These are phyloP conservation scores for Sebastes variabilis DNA, from an alignment of 2,797 vertebrate species.

Conservation along the genomic window DNA sequence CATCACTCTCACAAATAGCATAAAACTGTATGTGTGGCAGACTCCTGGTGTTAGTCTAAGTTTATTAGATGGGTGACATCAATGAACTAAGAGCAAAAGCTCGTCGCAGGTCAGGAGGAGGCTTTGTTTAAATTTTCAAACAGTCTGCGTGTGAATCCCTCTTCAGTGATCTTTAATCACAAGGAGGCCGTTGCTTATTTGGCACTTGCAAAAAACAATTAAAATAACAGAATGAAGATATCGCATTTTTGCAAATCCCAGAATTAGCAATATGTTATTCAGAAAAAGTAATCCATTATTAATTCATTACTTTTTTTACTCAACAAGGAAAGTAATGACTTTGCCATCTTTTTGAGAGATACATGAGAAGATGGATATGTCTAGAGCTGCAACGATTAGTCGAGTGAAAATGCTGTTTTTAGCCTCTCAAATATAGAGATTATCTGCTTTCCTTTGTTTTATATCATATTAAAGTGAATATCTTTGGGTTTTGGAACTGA, in stretches of 20 bases:
- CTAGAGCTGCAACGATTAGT: no score
- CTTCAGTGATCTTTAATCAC: constrained; percentile 2
- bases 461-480: no score
- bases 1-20: neutral
- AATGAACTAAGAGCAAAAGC: constrained; percentile 33
- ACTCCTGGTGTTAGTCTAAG: constrained; percentile 23
- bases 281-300: neutral
- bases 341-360: neutral
- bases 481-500: no score
- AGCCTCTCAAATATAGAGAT: no score
- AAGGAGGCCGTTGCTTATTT: constrained; percentile 11
- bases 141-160: constrained; percentile 23
- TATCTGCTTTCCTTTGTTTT: no score
- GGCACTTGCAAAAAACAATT: neutral
- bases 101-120: constrained; percentile 30
- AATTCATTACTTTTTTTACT: neutral
- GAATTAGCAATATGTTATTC: neutral
- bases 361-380: neutral
- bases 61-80: constrained; percentile 35
- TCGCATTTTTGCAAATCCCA: constrained; percentile 15
- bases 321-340: neutral
- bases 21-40: neutral
- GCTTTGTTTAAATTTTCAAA: constrained; percentile 24
- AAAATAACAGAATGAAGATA: neutral
- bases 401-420: no score